Conservation (phyloP, 1,140 invertebrate species). For the Eciton burchellii region DNA sequence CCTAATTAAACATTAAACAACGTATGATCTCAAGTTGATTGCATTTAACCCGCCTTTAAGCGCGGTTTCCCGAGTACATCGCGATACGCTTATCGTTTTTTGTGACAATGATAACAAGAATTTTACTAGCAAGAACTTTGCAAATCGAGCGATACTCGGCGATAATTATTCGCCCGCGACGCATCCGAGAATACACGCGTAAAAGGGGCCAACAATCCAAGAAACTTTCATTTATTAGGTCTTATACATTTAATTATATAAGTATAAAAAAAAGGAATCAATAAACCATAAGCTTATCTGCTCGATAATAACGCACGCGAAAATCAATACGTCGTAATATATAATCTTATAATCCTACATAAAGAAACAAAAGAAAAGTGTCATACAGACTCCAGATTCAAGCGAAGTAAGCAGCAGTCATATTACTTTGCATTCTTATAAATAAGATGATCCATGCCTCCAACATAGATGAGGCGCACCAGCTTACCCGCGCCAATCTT, state of each 20-base stretch:
- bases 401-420: conserved; percentile 14
- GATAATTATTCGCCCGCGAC: not conserved
- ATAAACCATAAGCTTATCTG: conserved; percentile 18
- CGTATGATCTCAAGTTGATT: conserved; percentile 6
- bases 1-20: conserved; percentile 4
- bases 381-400: conserved; percentile 24
- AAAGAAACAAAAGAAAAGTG: conserved; percentile 11
- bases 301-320: not conserved
- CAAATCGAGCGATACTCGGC: not conserved
- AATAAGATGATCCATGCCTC: conserved; percentile 41
- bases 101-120: not conserved
- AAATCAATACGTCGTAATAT: conserved; percentile 18
- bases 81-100: not conserved
- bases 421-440: conserved; percentile 46
- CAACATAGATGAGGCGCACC: conserved; percentile 32
- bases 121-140: too few species aligned
- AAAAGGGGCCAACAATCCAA: not conserved
- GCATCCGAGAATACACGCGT: not conserved
- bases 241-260: not conserved
- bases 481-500: conserved; percentile 56
- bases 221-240: conserved; percentile 1
- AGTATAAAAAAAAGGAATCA: not conserved
- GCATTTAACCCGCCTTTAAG: not conserved
- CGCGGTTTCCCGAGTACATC: not conserved
- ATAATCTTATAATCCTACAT: conserved; percentile 18